Evolutionary conservation across 2,797 vertebrate species (phyloP), one percentile per base, ranked within the genome.

Genomic region (Coregonus ussuriensis): DNA sequence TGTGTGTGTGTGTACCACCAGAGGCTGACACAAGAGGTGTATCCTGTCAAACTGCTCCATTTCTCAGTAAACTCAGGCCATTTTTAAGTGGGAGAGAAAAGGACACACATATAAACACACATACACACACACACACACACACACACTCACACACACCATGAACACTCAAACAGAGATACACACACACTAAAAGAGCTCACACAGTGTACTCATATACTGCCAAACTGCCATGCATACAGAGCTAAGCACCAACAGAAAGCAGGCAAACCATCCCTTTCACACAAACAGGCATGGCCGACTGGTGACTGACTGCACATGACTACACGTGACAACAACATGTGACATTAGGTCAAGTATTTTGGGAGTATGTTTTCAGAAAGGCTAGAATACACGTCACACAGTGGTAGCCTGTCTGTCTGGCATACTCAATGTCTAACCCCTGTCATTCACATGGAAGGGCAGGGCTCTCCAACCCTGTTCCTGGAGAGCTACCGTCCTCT

Each of bases 21-120:
- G 18, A 18, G 88, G 80, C 21, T 90, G 89, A 91, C 83, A 87
- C 79, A 90, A 87, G 88, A 76, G 78, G 75, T 85, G 79, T 82
- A 90, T 92, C 86, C 84, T 88, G 91, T 92, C 90, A 89, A 90
- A 92, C 73, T 88, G 87, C 83, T 91, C 88, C 74, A 85, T 89
- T 90, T 90, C 18, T 71, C 70, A 79, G 68, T 75, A 79, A 79
- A 66, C 71, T 84, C 86, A 86, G 88, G 87, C 84, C 76, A 83
- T 87, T 81, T 74, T 84, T 82, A 35, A 33, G 69, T 56, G 9
- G 5, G 37, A 13, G 63, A 70, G 14, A 3, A 9, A 3, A 56
- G 7, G 63, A 33, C 33, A 77, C 2, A 75, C 29, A 74, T 31
- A 21, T 31, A 16, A 16, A 54, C 14, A 47, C 25, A 25, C 3